Evolutionary conservation across 2,797 vertebrate species (phyloP).

Genomic region (Ptychobarbus kaznakovi): DNA sequence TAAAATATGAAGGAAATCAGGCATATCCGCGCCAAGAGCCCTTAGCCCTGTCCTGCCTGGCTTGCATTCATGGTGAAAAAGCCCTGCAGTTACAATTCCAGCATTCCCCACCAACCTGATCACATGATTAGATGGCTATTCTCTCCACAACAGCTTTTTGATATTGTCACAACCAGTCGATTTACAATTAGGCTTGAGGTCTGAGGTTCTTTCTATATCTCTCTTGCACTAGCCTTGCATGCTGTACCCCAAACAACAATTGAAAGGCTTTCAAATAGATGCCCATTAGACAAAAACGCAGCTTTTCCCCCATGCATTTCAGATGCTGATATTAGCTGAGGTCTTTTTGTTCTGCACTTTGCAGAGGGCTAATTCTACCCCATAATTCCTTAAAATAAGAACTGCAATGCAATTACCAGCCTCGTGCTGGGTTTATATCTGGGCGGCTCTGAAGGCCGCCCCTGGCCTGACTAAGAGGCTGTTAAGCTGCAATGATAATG

Average conservation of each 20-base stretch:
- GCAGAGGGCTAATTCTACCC: conserved; percentile 43
- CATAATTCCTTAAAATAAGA: conserved; percentile 57
- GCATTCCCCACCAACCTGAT: conserved; percentile 30
- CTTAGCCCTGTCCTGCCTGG: conserved; percentile 53
- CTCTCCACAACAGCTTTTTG: conserved; percentile 36
- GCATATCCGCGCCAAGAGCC: conserved; percentile 25
- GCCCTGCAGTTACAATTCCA: conserved; percentile 65
- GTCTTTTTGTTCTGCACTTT: conserved; percentile 30
- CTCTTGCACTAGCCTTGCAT: not conserved
- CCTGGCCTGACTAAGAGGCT: conserved; percentile 51
- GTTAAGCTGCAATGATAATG: conserved; percentile 52
- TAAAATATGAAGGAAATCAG: conserved; percentile 11
- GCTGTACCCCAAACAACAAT: conserved; percentile 19
- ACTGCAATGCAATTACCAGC: conserved; percentile 49
- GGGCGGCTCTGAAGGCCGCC: conserved; percentile 38
- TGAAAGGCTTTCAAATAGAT: conserved; percentile 44
- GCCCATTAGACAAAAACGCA: conserved; percentile 39
- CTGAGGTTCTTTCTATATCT: not conserved
- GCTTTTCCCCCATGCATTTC: not conserved
- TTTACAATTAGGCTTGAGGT: not conserved
- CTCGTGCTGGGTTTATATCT: conserved; percentile 46
- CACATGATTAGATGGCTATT: conserved; percentile 50
- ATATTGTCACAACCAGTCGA: not conserved
- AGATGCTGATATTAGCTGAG: conserved; percentile 46
- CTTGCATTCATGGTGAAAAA: conserved; percentile 59